These are phyloP conservation scores for Neodiprion fabricii DNA, from an alignment of 1,140 invertebrate genomes.

Conservation along the genomic window DNA sequence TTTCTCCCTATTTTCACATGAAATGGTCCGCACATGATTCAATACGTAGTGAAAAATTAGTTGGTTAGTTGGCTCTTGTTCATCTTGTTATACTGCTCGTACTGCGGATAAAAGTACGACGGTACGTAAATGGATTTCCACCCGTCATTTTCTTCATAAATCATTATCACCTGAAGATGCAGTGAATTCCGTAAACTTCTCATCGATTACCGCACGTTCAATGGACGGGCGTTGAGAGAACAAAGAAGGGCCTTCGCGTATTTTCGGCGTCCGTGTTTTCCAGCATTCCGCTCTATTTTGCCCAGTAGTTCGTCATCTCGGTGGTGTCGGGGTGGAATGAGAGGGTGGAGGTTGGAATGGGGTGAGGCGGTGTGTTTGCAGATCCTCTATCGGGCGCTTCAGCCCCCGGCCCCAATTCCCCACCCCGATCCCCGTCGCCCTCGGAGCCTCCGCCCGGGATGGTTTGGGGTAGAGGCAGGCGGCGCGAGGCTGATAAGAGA, in stretches of 20 bases:
- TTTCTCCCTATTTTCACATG: no score
- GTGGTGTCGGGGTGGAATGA: conserved; percentile 42
- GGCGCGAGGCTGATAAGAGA: conserved; percentile 63
- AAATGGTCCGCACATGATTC: no score
- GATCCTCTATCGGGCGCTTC: conserved; percentile 62
- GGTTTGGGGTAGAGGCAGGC: conserved; percentile 39
- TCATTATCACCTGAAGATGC: no score
- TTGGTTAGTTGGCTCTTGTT: no score
- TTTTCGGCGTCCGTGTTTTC: conserved; percentile 39
- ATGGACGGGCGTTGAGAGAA: not conserved
- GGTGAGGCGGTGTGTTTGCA: conserved; percentile 54
- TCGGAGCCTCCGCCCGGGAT: conserved; percentile 42
- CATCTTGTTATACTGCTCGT: no score
- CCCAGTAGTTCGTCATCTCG: conserved; percentile 53
- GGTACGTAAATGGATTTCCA: no score
- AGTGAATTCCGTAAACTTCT: no score
- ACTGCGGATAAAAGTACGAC: no score
- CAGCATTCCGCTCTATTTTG: conserved; percentile 50
- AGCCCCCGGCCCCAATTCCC: conserved; percentile 31
- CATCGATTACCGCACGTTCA: no score
- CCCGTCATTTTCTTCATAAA: no score
- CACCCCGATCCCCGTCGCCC: conserved; percentile 43
- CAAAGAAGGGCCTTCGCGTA: conserved; percentile 35
- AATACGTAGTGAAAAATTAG: no score
- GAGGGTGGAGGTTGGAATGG: conserved; percentile 20